Conservation (phyloP, 2,113 vertebrate genomes). For the Elanus axillaris region DNA sequence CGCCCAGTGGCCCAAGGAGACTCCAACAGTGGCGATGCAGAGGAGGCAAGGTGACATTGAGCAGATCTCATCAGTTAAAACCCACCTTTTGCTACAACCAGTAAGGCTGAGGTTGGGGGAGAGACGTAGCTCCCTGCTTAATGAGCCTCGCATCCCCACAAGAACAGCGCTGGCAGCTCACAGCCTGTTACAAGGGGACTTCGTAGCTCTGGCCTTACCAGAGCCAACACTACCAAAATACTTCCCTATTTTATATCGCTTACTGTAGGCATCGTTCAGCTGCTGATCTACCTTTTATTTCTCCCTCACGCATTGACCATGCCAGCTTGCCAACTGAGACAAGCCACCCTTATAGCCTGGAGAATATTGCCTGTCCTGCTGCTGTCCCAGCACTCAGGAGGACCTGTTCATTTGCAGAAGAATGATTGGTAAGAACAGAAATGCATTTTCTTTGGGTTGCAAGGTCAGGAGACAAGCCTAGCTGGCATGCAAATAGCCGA, state of each 20-base stretch:
- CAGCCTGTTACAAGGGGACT: neutral
- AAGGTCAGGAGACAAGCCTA: conserved; percentile 12
- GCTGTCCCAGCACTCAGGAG: neutral
- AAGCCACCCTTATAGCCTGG: neutral
- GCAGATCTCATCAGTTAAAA: neutral
- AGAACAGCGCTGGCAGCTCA: neutral
- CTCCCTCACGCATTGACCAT: neutral
- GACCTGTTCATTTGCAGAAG: neutral
- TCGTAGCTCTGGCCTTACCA: neutral
- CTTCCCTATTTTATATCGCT: neutral
- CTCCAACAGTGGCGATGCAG: neutral
- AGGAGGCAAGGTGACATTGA: neutral
- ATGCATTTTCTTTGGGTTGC: neutral
- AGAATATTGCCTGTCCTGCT: neutral
- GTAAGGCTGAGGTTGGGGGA: neutral
- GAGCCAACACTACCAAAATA: neutral
- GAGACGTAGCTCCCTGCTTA: neutral
- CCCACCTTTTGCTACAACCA: neutral
- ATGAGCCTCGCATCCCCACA: neutral
- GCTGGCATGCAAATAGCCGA: neutral
- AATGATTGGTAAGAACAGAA: neutral
- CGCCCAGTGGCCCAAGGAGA: accelerated
- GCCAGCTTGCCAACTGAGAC: neutral
- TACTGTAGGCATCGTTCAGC: neutral
- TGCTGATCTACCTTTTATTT: neutral